Base-by-base conservation (phyloP, 2,797 vertebrate species). In the Tenualosa ilisha region DNA sequence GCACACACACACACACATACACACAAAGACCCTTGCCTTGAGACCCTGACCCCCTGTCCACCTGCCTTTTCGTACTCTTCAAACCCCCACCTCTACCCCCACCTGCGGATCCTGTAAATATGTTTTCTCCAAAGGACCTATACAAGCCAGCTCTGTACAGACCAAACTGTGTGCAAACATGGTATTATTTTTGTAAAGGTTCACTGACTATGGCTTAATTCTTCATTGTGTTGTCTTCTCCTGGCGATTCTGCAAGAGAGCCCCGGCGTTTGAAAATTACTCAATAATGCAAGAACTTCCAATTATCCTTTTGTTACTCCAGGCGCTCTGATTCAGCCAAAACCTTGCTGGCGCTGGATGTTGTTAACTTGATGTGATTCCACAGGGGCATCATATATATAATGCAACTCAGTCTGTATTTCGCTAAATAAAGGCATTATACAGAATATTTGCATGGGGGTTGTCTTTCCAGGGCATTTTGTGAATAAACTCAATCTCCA, bases 141-240 rank as follows among this genome's bases (percentile, higher is more conserved):
- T 75, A 75, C 88, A 85, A 54, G 91, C 90, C 89, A 84, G 86
- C 90, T 88, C 92, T 92, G 90, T 92, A 90, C 94, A 91, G 88
- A 91, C 94, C 94, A 91, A 88, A 91, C 93, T 84, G 90, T 91
- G 91, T 89, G 93, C 90, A 91, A 92, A 92, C 91, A 94, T 90
- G 89, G 92, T 94, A 91, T 93, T 95, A 95, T 95, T 96, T 96
- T 95, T 95, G 93, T 95, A 96, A 93, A 92, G 91, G 93, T 91
- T 93, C 89, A 84, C 53, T 90, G 92, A 90, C 86, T 87, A 92
- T 85, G 92, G 90, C 90, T 89, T 90, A 91, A 46, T 46, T 91
- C 86, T 90, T 90, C 83, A 93, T 93, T 90, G 92, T 75, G 37
- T 37, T 75, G 31, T 40, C 68, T 31, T 17, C 31, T 75, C 26